Evolutionary conservation across 2,888 invertebrate species (phyloP).

Genomic region (Metellina segmentata): DNA sequence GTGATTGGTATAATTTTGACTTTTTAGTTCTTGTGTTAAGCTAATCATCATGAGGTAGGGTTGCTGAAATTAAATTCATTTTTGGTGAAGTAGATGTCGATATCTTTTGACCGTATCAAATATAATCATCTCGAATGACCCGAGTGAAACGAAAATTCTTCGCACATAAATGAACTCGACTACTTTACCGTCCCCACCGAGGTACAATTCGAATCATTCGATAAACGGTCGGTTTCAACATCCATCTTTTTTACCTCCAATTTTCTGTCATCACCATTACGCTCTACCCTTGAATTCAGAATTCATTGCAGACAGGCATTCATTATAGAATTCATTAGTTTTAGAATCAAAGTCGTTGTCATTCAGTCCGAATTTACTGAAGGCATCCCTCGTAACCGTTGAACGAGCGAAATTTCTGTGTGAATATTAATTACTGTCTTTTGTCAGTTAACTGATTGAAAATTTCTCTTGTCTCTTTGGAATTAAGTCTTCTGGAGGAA

Average conservation of each 20-base stretch:
- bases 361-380: not conserved
- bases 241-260: not conserved
- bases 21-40: too few relatives aligned
- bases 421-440: not conserved
- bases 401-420: not conserved
- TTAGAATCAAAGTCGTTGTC: not conserved
- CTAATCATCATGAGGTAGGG: too few relatives aligned
- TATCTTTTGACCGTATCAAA: too few relatives aligned
- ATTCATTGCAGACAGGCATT: not conserved
- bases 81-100: too few relatives aligned
- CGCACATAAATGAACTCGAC: too few relatives aligned
- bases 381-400: not conserved
- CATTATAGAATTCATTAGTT: not conserved
- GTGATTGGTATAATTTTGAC: too few relatives aligned
- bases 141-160: too few relatives aligned
- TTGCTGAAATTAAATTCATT: too few relatives aligned
- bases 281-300: not conserved
- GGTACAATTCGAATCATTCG: not conserved
- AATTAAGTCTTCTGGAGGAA: not conserved
- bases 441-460: not conserved
- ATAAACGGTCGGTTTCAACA: not conserved
- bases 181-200: too few relatives aligned
- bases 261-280: not conserved
- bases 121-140: too few relatives aligned
- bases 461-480: not conserved